Evolutionary conservation across 2,888 invertebrate genomes (phyloP).

Genomic region (Epiblema foenella): DNA sequence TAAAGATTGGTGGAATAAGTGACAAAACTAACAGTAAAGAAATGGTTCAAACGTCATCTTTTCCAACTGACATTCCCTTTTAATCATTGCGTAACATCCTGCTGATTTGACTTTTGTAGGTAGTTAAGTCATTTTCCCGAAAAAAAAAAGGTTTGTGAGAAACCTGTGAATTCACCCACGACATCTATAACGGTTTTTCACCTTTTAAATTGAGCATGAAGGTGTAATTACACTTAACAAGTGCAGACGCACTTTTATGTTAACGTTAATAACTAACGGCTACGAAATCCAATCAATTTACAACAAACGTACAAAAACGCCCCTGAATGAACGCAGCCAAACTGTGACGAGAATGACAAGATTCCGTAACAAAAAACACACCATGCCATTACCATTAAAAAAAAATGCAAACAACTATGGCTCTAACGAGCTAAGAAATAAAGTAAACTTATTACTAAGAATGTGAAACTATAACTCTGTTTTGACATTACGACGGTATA

Average conservation of each 20-base stretch:
- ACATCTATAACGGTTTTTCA: slow-evolving; percentile 10
- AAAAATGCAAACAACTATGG: slow-evolving; percentile 44
- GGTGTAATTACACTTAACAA: slow-evolving; percentile 19
- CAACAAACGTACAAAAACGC: slow-evolving; percentile 48
- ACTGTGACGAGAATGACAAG: slow-evolving; percentile 48
- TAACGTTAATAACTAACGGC: slow-evolving; percentile 52
- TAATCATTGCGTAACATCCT: too few relatives aligned
- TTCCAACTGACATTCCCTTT: too few relatives aligned
- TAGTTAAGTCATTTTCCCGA: not conserved
- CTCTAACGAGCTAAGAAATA: slow-evolving; percentile 51
- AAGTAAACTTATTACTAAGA: slow-evolving; percentile 52
- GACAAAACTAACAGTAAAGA: too few relatives aligned
- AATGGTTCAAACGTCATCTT: too few relatives aligned
- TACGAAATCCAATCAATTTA: slow-evolving; percentile 52
- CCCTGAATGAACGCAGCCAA: slow-evolving; percentile 40
- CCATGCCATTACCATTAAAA: slow-evolving; percentile 50
- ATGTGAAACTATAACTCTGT: slow-evolving; percentile 46
- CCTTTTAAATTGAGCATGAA: slow-evolving; percentile 4
- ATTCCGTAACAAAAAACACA: slow-evolving; percentile 48
- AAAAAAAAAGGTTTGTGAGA: not conserved
- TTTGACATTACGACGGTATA: slow-evolving; percentile 59
- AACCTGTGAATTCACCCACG: not conserved
- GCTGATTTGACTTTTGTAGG: not conserved
- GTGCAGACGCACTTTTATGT: slow-evolving; percentile 33
- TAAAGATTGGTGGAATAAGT: too few relatives aligned